Conservation (phyloP, 1,140 invertebrate species). For the Formica selysi region DNA sequence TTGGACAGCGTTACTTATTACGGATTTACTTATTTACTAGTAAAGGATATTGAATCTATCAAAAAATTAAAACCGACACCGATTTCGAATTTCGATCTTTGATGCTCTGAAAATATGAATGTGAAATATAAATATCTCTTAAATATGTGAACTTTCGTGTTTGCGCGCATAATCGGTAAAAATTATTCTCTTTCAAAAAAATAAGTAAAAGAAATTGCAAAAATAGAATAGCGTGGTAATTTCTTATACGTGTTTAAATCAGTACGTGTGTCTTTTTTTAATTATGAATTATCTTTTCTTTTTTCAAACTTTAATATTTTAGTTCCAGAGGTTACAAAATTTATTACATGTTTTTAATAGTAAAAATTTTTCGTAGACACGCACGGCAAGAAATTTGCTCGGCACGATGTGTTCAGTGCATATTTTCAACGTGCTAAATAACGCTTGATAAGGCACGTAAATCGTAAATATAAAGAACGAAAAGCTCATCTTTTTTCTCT, state of each 20-base stretch:
- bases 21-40: not conserved
- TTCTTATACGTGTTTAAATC: not conserved
- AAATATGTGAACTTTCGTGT: not conserved
- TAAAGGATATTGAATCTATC: not conserved
- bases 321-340: too few species aligned
- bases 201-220: not conserved
- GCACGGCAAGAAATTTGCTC: too few species aligned
- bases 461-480: constrained; percentile 5
- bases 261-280: not conserved
- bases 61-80: not conserved
- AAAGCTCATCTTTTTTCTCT: constrained; percentile 11
- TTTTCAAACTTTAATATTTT: too few species aligned
- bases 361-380: too few species aligned
- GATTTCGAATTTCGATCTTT: not conserved
- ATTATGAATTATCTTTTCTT: not conserved
- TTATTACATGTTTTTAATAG: too few species aligned
- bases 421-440: not conserved
- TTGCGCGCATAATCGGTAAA: not conserved
- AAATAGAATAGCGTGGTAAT: not conserved
- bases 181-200: not conserved
- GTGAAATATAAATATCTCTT: not conserved
- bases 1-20: constrained; percentile 8
- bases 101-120: not conserved
- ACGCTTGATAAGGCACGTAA: constrained; percentile 19
- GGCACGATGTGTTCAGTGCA: too few species aligned